Evolutionary conservation across 2,113 vertebrate species (phyloP), one percentile per base, ranked within the genome.

Genomic region (Corvus moneduloides): DNA sequence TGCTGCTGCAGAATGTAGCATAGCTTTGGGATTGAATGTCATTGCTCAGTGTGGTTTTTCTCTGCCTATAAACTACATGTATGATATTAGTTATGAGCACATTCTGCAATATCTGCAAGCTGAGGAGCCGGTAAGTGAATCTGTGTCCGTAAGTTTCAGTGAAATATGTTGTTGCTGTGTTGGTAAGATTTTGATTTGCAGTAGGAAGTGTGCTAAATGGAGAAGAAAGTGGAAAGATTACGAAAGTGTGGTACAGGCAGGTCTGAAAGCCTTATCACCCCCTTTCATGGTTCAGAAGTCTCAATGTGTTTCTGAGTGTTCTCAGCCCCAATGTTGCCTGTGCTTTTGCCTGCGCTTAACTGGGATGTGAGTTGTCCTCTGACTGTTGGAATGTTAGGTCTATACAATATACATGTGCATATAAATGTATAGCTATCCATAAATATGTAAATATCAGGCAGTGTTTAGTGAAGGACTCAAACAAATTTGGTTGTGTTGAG

Each of bases 391-490:
- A 48, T 46, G 49, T 37, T 14, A 2, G 20, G 6, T n/a, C 3
- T 59, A 1, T 30, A 82, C 18, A 69, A 10, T 10, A 10, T 1
- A 16, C 7, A 27, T 0, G 1, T n/a, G 6, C 33, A 12, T 61
- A 10, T 28, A 12, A 1, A 24, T 54, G 19, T 13, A n/a, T 9
- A 54, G 37, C 28, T 39, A 28, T 14, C 5, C 4, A 46, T 30
- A 0, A 32, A 51, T 63, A 41, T 41, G 21, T 26, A 48, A 32
- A 2, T 48, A 61, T 20, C 43, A 32, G 49, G 13, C 54, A 69
- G 41, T 7, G 28, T 64, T 79, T 26, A 49, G 51, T 80, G n/a
- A 74, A n/a, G 62, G 73, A 16, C n/a, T 64, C 14, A 24, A 39
- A 44, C 35, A 3, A 28, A 51, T 48, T 79, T 52, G 10, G 16